Conservation (phyloP, 2,888 invertebrate species). For the Aphodius granarius region DNA sequence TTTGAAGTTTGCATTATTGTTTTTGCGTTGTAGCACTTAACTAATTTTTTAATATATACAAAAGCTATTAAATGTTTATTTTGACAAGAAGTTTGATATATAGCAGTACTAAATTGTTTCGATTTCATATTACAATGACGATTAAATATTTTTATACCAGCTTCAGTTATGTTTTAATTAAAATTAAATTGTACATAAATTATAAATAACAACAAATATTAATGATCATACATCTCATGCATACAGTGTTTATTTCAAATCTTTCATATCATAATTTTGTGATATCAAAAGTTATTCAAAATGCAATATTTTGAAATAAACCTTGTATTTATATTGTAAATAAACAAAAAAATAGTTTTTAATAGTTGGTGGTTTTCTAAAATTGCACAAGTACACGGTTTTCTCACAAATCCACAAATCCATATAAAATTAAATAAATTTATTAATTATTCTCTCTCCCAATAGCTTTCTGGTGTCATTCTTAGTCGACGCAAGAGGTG, state of each 20-base stretch:
- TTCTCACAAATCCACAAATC: too few species aligned
- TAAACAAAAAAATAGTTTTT: background rate
- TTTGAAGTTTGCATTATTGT: background rate
- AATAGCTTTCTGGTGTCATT: conserved; percentile 95
- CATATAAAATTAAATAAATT: too few species aligned
- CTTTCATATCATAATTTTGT: background rate
- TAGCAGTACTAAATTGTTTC: too few species aligned
- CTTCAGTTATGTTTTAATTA: background rate
- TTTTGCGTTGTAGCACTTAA: background rate
- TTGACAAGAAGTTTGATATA: background rate
- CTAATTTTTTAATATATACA: background rate
- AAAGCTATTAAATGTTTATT: background rate
- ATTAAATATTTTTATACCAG: background rate
- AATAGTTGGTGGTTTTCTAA: background rate
- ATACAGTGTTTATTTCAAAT: too few species aligned
- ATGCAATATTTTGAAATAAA: too few species aligned
- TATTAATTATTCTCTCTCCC: background rate
- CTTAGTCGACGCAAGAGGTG: conserved; percentile 98
- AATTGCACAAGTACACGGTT: background rate
- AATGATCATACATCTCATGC: too few species aligned
- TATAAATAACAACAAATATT: too few species aligned
- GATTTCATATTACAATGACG: too few species aligned
- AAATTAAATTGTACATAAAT: background rate
- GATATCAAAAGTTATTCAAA: background rate
- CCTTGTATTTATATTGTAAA: too few species aligned